Evolutionary conservation across 2,888 invertebrate genomes (phyloP), one percentile per base, ranked within the genome.

Genomic region (Leptopilina syphax): DNA sequence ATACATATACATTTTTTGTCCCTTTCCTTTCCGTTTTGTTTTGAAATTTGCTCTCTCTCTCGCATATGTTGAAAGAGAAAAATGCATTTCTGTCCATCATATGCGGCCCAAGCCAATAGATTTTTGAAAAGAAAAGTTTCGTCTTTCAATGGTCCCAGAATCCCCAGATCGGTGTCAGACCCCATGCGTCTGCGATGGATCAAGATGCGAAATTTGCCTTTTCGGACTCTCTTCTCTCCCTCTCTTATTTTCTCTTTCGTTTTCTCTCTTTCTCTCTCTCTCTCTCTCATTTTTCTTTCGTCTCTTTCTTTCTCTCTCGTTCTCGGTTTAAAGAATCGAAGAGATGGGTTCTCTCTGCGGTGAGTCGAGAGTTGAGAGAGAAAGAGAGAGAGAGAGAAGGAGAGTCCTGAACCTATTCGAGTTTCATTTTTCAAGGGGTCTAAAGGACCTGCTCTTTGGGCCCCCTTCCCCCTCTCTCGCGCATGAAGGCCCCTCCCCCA

Each of bases 141-240:
- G 54, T 57, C 73, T 73, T 73, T 73, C 73, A 73, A 27, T 57
- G 73, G 73, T 57, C 73, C 54, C 57, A 70, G 70, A 70, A 70
- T 54, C 54, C 27, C 13, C 54, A 73, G 73, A 73, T 73, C 73
- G 54, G 73, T 73, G 73, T 73, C 73, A 73, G 73, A 57, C 73
- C 73, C 73, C 73, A 73, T 70, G 73, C 73, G 73, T 73, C 57
- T 57, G 13, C 27, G 54, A 73, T 73, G 73, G 73, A 73, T 73
- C 73, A 73, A 73, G 73, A 73, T 73, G 73, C 73, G 54, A 73
- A 73, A 73, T 73, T 73, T 73, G 73, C 73, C 73, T 73, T 73
- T 73, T 73, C 34, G 73, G 34, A 54, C 27, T 70, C 54, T 70
- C 27, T n/a, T 73, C 41, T 34, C 10, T 4, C 10, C 9, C 27